A percentile compares a stretch with the other conserved stretches of the same genome.
phyloP scores from a whole-genome alignment of 2,888 invertebrate species.

The Amblyjoppa fuscipennis region DNA sequence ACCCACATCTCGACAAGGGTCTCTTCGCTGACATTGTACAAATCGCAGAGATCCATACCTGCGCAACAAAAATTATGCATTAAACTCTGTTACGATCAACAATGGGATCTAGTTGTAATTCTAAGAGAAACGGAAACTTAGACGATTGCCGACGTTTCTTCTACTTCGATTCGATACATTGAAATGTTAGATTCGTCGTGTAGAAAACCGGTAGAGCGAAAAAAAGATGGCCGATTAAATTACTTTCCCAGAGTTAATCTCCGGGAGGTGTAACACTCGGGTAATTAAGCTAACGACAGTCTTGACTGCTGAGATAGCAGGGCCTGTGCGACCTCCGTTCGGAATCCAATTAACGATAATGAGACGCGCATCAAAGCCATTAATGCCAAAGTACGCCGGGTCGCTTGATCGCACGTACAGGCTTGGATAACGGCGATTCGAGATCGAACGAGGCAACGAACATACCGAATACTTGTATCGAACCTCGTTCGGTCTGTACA shows the following conservation, averaged over 20 bases:
- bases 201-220: constrained; percentile 16
- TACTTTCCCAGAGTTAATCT: constrained; percentile 4
- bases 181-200: not conserved
- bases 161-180: not conserved
- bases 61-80: constrained; percentile 2
- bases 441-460: not conserved
- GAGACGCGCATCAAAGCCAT: constrained; percentile 45
- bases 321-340: constrained; percentile 39
- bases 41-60: constrained; percentile 80
- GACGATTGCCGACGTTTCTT: not conserved
- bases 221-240: constrained; percentile 25
- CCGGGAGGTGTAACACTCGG: not conserved
- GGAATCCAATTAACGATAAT: constrained; percentile 57
- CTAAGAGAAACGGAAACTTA: not conserved
- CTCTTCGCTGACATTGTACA: constrained; percentile 76
- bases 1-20: constrained; percentile 80
- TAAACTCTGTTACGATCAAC: not conserved
- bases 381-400: constrained; percentile 40
- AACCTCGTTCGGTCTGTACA: not conserved
- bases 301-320: not conserved
- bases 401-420: constrained; percentile 9
- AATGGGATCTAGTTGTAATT: not conserved
- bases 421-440: constrained; percentile 23
- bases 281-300: constrained; percentile 28
- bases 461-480: not conserved